Evolutionary conservation across 2,797 vertebrate genomes (phyloP), one percentile per base, ranked within the genome.

Genomic region (Hybognathus amarus): DNA sequence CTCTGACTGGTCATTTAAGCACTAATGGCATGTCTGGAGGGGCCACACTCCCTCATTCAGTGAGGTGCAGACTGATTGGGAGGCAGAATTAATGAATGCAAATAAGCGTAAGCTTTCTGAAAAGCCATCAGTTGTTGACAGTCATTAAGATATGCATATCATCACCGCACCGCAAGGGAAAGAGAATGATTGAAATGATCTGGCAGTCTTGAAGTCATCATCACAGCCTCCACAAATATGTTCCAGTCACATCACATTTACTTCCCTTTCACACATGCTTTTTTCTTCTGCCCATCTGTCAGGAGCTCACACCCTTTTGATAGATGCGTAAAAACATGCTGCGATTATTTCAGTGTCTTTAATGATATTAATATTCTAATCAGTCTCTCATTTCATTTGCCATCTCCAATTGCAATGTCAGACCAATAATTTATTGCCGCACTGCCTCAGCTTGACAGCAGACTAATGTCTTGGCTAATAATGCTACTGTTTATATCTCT

Each of bases 81-180:
- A 90, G 81, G 85, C 77, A 6, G 83, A 70, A 87, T 88, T 89
- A 87, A 90, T 85, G 36, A 83, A 90, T 88, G 90, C 76, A 91
- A 89, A 92, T 91, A 85, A 90, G 91, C 88, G 70, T 63, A 89
- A n/a, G 86, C 69, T 82, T 85, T 89, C 90, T 87, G 83, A 89
- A 86, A 73, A 82, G 86, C 73, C 89, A 90, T 92, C 91, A 91
- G 90, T 88, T 90, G 88, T 88, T 93, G 89, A 88, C 87, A 87
- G 88, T 90, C 88, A 90, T 92, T 91, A 92, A 86, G 88, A 91
- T 85, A 87, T 90, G 86, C 82, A 85, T 89, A 89, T 92, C 91
- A 83, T 84, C 91, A 87, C 75, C 79, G 82, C 83, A 90, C 79
- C 77, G 3, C 52, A 61, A 59, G 90, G 86, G 89, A 90, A 82